Percentiles rank a stretch among this genome's conserved stretches.
Evolutionary conservation across 2,888 invertebrate species (phyloP).

Genomic region (Thymelicus acteon): DNA sequence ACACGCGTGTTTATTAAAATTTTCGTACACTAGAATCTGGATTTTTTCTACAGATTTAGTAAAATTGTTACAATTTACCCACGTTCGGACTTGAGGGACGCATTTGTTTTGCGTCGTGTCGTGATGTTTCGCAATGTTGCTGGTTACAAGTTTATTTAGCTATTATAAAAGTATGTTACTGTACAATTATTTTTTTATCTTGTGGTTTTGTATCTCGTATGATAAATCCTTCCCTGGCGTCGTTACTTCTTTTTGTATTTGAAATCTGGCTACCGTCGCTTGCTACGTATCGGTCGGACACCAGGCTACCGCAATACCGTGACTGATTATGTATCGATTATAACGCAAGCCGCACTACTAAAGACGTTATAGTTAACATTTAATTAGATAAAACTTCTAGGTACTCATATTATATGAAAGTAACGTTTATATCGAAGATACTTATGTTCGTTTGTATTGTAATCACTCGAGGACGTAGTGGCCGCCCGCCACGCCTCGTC

Average conservation of each 20-base stretch:
- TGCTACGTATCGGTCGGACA: background rate
- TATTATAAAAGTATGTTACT: constrained; percentile 1
- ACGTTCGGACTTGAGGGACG: constrained; percentile 25
- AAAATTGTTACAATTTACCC: constrained; percentile 28
- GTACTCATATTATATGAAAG: constrained; percentile 55
- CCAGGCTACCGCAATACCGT: background rate
- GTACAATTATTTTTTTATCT: constrained; percentile 14
- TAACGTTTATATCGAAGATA: constrained; percentile 64
- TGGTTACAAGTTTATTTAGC: constrained; percentile 8
- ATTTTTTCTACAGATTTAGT: constrained; percentile 27
- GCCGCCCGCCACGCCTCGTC: constrained; percentile 18
- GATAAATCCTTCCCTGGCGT: constrained; percentile 8
- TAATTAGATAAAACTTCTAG: constrained; percentile 59
- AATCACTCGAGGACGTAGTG: constrained; percentile 58
- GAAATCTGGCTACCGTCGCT: background rate
- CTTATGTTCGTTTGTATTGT: constrained; percentile 68
- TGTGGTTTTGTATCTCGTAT: constrained; percentile 18
- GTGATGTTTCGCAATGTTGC: background rate
- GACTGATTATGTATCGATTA: background rate
- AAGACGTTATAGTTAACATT: constrained; percentile 60
- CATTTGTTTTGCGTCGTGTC: background rate
- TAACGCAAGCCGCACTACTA: constrained; percentile 50
- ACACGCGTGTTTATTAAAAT: constrained; percentile 25
- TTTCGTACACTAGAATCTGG: constrained; percentile 23
- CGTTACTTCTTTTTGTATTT: background rate